Base-by-base conservation (phyloP, 2,888 invertebrate genomes). In the Apoda limacodes region DNA sequence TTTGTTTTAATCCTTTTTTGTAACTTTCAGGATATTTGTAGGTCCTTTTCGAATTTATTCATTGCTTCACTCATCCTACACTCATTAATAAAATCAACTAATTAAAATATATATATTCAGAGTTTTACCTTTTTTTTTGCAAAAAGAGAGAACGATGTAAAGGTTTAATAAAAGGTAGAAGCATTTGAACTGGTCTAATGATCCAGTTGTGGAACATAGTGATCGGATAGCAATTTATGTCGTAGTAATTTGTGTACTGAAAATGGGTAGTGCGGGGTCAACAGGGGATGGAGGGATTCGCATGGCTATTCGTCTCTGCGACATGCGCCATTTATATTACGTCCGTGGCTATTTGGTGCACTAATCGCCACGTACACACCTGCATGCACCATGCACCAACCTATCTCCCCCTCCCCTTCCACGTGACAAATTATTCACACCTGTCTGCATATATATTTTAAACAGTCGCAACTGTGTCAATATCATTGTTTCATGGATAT, bases 261-360 rank as follows among this genome's bases (percentile, higher is more conserved):
- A 7, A 17, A 7, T 17, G 17, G 7, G 5, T 5, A 6, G 17
- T 6, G 17, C 39, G 33, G 29, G 34, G 46, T 44, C 39, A 46
- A 42, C n/a, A n/a, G 41, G 44, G 47, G 46, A 40, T 32, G 43
- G 38, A 35, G 48, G 45, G 40, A 33, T 43, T 35, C 40, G 37
- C 35, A 34, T 34, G 34, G 32, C 32, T n/a, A n/a, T n/a, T n/a
- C 34, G 30, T 22, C 19, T 17, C 22, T 17, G 5, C 5, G 7
- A 7, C 17, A 7, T 40, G 43, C 50, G 60, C 59, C 64, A 72
- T 75, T 56, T 59, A 61, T 75, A 67, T 67, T 57, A 38, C 47
- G 58, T 56, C 64, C 59, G 57, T 50, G 54, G 56, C 61, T 60
- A 71, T 75, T 72, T 70, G 60, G 74, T 69, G 66, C 68, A 52